phyloP scores from a whole-genome alignment of 2,888 invertebrate species.

The Synanthedon tipuliformis region DNA sequence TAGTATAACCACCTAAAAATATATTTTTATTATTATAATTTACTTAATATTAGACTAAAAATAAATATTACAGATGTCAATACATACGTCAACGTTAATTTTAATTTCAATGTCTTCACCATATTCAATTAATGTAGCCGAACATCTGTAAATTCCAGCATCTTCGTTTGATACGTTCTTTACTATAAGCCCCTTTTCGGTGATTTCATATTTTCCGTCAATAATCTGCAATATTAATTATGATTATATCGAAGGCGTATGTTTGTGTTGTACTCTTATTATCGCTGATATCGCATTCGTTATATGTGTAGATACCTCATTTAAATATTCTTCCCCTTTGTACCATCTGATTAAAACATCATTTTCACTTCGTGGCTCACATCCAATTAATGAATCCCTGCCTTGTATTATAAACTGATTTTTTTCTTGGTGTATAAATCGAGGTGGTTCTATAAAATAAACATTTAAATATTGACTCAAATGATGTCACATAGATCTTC shows the following conservation, averaged over 20 bases:
- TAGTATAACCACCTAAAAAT: conserved; percentile 31
- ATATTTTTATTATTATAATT: neutral
- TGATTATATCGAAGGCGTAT: too few relatives aligned
- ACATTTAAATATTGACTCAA: too few relatives aligned
- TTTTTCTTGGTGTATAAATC: conserved; percentile 29
- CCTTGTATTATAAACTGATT: conserved; percentile 32
- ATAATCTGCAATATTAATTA: conserved; percentile 23
- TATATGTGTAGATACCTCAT: conserved; percentile 18
- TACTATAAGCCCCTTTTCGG: conserved; percentile 26
- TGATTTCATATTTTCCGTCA: conserved; percentile 31
- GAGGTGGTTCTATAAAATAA: conserved; percentile 32
- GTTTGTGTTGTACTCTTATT: too few relatives aligned
- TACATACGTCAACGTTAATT: conserved; percentile 23
- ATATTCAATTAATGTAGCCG: conserved; percentile 18
- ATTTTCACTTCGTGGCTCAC: conserved; percentile 34
- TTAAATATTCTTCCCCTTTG: conserved; percentile 22
- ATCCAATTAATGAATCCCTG: conserved; percentile 29
- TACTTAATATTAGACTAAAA: too few relatives aligned
- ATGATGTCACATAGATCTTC: too few relatives aligned
- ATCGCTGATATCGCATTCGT: neutral
- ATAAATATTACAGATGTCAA: too few relatives aligned
- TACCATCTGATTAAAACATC: conserved; percentile 35
- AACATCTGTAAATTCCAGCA: conserved; percentile 26
- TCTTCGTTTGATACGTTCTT: conserved; percentile 23
- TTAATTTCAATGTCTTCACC: conserved; percentile 21